Percentiles rank a stretch among this genome's conserved stretches.
Conservation (phyloP, 2,888 invertebrate species). For the Volucella zonaria region DNA sequence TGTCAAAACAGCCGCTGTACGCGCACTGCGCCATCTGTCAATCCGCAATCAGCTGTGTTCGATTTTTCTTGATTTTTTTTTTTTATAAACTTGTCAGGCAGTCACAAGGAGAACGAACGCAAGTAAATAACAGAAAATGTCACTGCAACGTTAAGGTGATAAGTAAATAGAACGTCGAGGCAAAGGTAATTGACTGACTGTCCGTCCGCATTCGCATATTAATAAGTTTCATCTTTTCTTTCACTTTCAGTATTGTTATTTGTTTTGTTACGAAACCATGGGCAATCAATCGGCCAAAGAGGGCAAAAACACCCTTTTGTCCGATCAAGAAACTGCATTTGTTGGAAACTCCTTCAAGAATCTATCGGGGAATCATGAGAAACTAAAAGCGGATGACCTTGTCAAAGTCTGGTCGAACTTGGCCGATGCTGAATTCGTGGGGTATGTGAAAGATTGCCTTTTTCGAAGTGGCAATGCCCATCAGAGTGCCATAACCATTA, state of each 20-base stretch:
- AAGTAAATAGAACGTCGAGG: constrained; percentile 43
- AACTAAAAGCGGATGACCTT: constrained; percentile 35
- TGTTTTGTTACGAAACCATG: constrained; percentile 69
- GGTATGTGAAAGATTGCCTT: constrained; percentile 32
- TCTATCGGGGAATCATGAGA: constrained; percentile 59
- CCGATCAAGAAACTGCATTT: constrained; percentile 76
- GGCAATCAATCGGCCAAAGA: constrained; percentile 76
- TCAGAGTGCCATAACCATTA: constrained; percentile 32
- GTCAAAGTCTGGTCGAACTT: constrained; percentile 27
- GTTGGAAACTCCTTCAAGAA: constrained; percentile 77
- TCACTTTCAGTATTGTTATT: background rate
- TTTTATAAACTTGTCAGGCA: background rate
- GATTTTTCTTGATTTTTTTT: too few relatives aligned
- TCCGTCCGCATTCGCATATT: background rate
- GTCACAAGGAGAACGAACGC: constrained; percentile 24
- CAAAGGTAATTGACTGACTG: background rate
- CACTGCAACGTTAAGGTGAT: constrained; percentile 40
- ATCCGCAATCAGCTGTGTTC: constrained; percentile 11
- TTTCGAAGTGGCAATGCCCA: constrained; percentile 24
- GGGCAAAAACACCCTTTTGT: constrained; percentile 73
- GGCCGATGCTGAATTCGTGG: constrained; percentile 42
- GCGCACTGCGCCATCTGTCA: background rate
- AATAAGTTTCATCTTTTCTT: constrained; percentile 2
- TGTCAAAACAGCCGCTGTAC: too few relatives aligned
- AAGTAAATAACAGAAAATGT: constrained; percentile 9